These are phyloP conservation scores for Sciurus vulgaris DNA, from an alignment of 2,797 vertebrate species.

Conservation along the genomic window DNA sequence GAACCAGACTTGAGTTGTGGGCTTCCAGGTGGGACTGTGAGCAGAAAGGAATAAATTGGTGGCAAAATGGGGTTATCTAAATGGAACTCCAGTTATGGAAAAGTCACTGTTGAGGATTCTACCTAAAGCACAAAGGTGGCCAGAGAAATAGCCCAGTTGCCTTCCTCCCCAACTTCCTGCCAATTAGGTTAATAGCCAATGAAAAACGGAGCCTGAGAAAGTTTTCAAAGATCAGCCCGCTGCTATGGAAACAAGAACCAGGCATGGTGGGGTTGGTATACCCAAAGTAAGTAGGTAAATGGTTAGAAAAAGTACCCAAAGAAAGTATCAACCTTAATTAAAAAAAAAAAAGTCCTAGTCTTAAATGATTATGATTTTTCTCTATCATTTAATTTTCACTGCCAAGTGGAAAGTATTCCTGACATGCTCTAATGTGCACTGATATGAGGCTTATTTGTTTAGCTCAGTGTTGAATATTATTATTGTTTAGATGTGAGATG, in stretches of 20 bases:
- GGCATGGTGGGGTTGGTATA: fast-evolving
- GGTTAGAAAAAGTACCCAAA: not conserved
- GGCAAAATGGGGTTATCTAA: not conserved
- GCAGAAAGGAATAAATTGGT: not conserved
- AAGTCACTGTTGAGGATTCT: not conserved
- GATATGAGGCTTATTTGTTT: not conserved
- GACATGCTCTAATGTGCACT: not conserved
- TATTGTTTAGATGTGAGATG: too few relatives aligned
- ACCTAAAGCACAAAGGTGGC: not conserved
- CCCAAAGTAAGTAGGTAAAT: not conserved
- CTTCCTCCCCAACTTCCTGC: not conserved
- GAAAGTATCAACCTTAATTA: not conserved
- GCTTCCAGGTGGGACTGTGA: not conserved
- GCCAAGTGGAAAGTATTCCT: not conserved
- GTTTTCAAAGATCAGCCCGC: not conserved
- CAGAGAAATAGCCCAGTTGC: not conserved
- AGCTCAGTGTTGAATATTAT: not conserved
- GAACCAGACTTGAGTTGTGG: not conserved
- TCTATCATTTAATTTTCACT: not conserved
- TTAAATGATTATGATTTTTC: not conserved
- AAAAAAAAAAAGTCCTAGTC: not conserved
- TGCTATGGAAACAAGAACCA: not conserved
- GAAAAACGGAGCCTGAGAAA: not conserved
- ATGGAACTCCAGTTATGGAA: not conserved
- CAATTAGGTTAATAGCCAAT: not conserved